Evolutionary conservation across 2,797 vertebrate genomes (phyloP).

Genomic region (Eulemur coronatus): DNA sequence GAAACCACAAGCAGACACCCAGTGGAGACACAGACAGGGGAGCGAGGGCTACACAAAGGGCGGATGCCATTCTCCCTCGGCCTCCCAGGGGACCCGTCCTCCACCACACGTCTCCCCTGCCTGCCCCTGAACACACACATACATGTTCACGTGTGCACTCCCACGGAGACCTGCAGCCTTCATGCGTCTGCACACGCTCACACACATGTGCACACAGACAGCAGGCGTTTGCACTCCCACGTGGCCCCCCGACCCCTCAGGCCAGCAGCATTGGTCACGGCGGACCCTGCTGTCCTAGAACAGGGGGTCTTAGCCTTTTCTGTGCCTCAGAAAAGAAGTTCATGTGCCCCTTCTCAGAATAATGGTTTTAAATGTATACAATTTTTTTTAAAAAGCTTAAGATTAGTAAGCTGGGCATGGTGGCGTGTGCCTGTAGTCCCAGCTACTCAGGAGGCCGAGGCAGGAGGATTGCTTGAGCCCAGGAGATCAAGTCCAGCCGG

Average conservation of each 20-base stretch:
- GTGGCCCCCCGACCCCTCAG: fast-evolving
- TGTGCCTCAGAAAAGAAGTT: background rate
- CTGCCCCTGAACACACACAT: background rate
- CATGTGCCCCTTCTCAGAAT: background rate
- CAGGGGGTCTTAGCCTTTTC: background rate
- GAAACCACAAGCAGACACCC: background rate
- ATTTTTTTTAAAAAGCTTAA: background rate
- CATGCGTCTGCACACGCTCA: fast-evolving
- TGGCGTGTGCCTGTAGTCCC: background rate
- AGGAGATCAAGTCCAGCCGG: background rate
- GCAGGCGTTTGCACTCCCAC: background rate
- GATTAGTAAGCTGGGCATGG: background rate
- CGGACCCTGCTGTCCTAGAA: background rate
- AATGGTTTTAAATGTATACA: background rate
- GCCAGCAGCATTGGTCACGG: fast-evolving
- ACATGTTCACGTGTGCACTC: fast-evolving
- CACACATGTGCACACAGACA: background rate
- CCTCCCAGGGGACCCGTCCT: background rate
- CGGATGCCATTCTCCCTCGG: background rate
- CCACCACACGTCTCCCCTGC: background rate
- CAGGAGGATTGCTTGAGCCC: background rate
- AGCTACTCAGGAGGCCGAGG: background rate
- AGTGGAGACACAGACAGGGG: background rate
- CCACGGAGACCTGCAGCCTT: background rate
- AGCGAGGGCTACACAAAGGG: background rate